phyloP scores from a whole-genome alignment of 1,140 invertebrate species.

The Zaprionus taronus region DNA sequence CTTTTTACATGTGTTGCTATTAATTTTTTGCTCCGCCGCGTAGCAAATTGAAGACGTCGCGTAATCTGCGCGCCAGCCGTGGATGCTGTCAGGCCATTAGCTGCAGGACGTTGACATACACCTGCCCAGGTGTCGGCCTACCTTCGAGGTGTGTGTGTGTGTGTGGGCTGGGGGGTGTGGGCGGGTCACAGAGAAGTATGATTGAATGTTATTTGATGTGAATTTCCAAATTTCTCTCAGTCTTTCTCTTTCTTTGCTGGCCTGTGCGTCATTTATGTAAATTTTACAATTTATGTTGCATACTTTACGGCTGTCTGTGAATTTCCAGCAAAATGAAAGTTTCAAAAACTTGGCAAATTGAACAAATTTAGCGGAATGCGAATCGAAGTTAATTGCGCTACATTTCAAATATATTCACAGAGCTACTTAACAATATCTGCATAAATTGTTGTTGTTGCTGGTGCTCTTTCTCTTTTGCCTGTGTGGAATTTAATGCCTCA shows the following conservation, averaged over 20 bases:
- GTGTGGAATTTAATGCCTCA: slow-evolving; percentile 7
- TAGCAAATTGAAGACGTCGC: slow-evolving; percentile 46
- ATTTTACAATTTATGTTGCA: slow-evolving; percentile 47
- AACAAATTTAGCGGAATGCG: slow-evolving; percentile 12
- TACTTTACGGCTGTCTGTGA: slow-evolving; percentile 43
- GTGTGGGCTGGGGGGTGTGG: slow-evolving; percentile 14
- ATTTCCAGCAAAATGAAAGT: slow-evolving; percentile 21
- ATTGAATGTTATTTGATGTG: slow-evolving; percentile 75
- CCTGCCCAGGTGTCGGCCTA: slow-evolving; percentile 34
- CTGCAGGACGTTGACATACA: slow-evolving; percentile 44
- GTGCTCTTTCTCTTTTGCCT: not conserved
- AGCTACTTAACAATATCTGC: slow-evolving; percentile 9
- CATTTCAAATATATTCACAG: slow-evolving; percentile 19
- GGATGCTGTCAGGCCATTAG: slow-evolving; percentile 40
- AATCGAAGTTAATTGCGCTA: slow-evolving; percentile 17
- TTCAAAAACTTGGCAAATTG: slow-evolving; percentile 14
- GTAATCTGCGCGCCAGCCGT: slow-evolving; percentile 37
- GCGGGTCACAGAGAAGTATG: slow-evolving; percentile 49
- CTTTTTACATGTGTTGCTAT: slow-evolving; percentile 62
- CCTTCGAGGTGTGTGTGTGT: slow-evolving; percentile 11
- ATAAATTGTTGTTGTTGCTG: not conserved
- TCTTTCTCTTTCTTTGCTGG: not conserved
- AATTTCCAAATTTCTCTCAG: slow-evolving; percentile 47
- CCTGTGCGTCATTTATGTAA: slow-evolving; percentile 60
- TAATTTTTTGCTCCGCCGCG: slow-evolving; percentile 52